Base-by-base conservation (phyloP, 2,888 invertebrate genomes). In the Campaea margaritaria region DNA sequence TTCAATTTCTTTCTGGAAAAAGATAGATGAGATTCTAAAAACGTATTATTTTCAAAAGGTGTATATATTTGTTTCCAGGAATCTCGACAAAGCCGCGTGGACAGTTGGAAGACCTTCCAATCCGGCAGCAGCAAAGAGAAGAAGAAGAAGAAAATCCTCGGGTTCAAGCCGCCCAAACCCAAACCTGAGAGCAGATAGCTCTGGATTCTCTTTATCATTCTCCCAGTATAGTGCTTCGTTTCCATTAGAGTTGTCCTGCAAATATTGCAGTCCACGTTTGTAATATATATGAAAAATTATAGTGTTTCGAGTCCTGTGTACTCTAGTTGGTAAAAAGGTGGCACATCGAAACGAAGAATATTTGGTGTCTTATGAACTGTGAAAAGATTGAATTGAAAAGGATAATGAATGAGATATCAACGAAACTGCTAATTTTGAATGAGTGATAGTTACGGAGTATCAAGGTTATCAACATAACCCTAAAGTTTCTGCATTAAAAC, bases 61-160 rank as follows among this genome's bases (percentile, higher is more conserved):
- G n/a, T n/a, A n/a, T n/a, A n/a, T n/a, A 4, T 8, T 14, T 14
- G 4, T 27, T 86, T 91, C 4, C 87, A 96, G 95, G 98, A 98
- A 92, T 98, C 98, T 43, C 94, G 98, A 65, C 97, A 98, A 93
- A 97, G 95, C 75, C 93, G 98, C 65, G 98, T 98, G 0, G 96
- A 97, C 66, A 98, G 97, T 83, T 98, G 98, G 98, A 97, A 98
- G 78, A 96, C 95, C 28, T 98, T 98, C 83, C 96, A 97, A 85
- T 95, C 96, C 0, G 93, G 93, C 53, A 93, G 95, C 56, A 93
- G 95, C 53, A 96, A 96, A 81, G 94, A 95, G 68, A 97, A 97
- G 83, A 95, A 97, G 78, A 95, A 91, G 79, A 91, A 91, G 87
- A 97, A 96, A 83, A 94, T 96, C 71, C 96, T 96, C 86, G 94